These are phyloP conservation scores for Ciona savignyi DNA, from an alignment of 23 tunicate genomes.

Conservation along the genomic window DNA sequence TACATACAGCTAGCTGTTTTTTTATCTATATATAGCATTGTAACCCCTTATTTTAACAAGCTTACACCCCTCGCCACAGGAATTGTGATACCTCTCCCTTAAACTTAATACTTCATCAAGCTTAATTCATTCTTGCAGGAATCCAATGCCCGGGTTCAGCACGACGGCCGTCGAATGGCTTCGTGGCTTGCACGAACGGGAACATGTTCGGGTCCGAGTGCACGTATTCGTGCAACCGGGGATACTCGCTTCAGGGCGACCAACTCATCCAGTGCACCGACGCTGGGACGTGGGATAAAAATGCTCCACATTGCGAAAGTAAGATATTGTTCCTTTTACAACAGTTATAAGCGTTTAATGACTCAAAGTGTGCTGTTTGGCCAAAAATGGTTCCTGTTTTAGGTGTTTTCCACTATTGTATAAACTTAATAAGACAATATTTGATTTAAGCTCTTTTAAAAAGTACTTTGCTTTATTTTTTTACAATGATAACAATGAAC, in stretches of 20 bases:
- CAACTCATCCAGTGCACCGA: conserved; percentile 29
- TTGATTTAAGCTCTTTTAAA: background rate
- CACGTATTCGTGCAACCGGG: conserved; percentile 50
- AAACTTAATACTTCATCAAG: too few species aligned
- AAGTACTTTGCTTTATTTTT: too few species aligned
- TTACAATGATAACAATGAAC: too few species aligned
- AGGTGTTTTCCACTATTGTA: background rate
- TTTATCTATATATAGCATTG: too few species aligned
- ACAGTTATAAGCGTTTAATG: background rate
- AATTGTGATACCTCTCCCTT: too few species aligned
- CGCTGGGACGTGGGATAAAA: conserved; percentile 37
- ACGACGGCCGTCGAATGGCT: conserved; percentile 28
- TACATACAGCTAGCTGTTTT: too few species aligned
- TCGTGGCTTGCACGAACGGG: conserved; percentile 39
- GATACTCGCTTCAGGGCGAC: conserved; percentile 44
- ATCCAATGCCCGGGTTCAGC: conserved; percentile 23
- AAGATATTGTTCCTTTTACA: conserved; percentile 1
- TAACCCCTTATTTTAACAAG: too few species aligned
- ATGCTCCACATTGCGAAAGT: conserved; percentile 60
- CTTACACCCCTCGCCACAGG: too few species aligned
- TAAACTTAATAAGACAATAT: too few species aligned
- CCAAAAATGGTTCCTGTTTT: background rate
- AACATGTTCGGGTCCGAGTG: conserved; percentile 38
- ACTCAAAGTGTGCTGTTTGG: background rate
- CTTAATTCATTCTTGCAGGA: conserved; percentile 18